Evolutionary conservation across 1,140 invertebrate genomes (phyloP).

Genomic region (Ylistrum balloti): DNA sequence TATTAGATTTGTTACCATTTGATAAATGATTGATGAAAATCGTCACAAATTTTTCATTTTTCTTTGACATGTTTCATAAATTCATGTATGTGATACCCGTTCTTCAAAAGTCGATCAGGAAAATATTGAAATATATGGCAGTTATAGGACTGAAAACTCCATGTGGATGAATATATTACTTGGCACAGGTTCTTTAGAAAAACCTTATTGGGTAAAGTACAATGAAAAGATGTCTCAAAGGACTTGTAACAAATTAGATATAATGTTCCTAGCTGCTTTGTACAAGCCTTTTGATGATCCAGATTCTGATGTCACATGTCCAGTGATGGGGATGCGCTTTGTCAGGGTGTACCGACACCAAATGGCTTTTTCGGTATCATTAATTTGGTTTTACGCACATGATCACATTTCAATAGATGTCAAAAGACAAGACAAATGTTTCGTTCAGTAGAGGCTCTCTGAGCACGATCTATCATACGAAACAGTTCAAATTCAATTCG

Average conservation of each 20-base stretch:
- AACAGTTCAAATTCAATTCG: constrained; percentile 23
- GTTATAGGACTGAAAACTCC: no score
- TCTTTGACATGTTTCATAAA: no score
- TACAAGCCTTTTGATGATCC: background rate
- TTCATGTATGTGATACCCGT: no score
- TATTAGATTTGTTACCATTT: no score
- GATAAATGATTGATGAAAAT: no score
- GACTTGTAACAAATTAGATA: background rate
- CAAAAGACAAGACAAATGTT: constrained; percentile 23
- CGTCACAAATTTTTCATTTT: no score
- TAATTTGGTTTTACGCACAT: constrained; percentile 35
- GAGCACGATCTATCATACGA: background rate
- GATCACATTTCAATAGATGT: constrained; percentile 24
- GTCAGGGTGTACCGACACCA: background rate
- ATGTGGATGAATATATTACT: no score
- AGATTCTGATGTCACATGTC: background rate
- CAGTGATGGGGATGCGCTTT: constrained; percentile 14
- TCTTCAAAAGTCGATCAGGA: no score
- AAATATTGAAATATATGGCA: no score
- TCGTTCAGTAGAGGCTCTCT: background rate
- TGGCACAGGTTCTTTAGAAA: no score
- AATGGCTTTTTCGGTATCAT: background rate
- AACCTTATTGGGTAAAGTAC: background rate
- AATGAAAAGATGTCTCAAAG: background rate
- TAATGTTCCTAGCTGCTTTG: background rate